A percentile compares a stretch with the other conserved stretches of the same genome.
Evolutionary conservation across 2,888 invertebrate species (phyloP).

Genomic region (Caenorhabditis imperialis): DNA sequence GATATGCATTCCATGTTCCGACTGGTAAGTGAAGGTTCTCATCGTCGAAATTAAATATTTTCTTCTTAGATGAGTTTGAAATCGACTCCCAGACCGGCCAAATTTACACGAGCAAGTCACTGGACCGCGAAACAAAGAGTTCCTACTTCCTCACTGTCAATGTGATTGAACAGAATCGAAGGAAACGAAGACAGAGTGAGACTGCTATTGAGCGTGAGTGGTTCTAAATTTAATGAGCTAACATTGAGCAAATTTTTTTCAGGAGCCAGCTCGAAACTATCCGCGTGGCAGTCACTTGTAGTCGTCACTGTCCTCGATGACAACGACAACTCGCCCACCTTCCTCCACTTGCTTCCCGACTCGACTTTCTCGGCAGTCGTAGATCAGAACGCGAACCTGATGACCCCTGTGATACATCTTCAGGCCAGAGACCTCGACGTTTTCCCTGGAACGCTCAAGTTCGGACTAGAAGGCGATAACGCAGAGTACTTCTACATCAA

Average conservation of each 20-base stretch:
- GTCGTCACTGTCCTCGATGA: constrained; percentile 71
- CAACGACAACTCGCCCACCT: constrained; percentile 75
- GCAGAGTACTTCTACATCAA: constrained; percentile 68
- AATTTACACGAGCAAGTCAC: constrained; percentile 58
- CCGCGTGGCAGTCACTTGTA: constrained; percentile 70
- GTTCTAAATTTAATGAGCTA: too few relatives aligned
- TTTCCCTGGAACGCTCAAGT: constrained; percentile 50
- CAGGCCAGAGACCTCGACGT: constrained; percentile 70
- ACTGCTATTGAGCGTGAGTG: constrained; percentile 65
- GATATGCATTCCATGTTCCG: constrained; percentile 51
- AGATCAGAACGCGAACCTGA: constrained; percentile 66
- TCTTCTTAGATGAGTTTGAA: constrained; percentile 70
- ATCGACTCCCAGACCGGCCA: constrained; percentile 68
- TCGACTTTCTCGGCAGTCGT: constrained; percentile 66
- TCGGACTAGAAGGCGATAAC: constrained; percentile 48
- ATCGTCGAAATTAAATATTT: neutral
- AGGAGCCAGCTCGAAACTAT: constrained; percentile 68
- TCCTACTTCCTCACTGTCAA: constrained; percentile 72
- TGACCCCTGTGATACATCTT: constrained; percentile 60
- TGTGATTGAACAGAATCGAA: constrained; percentile 56
- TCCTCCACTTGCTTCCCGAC: constrained; percentile 63
- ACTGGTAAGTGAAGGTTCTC: constrained; percentile 24
- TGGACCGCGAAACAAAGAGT: constrained; percentile 73
- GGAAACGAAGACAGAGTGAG: constrained; percentile 42
- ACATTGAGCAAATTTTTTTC: constrained; percentile 48